These are phyloP conservation scores for Drosophila ohnishii DNA, from an alignment of 1,140 invertebrate species.

Conservation along the genomic window DNA sequence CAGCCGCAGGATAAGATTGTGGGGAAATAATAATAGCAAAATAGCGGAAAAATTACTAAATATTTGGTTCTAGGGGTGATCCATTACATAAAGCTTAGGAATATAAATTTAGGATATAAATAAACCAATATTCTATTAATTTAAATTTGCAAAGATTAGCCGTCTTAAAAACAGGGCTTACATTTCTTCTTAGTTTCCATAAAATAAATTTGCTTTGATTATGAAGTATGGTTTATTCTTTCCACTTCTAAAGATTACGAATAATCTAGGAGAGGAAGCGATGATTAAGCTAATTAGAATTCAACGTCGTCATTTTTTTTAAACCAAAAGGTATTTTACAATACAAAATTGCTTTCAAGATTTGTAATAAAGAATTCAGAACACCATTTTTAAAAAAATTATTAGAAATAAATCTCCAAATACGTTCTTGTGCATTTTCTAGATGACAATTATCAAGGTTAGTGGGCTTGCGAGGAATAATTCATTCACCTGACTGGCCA, in stretches of 20 bases:
- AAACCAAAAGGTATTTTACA: background rate
- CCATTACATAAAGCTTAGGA: background rate
- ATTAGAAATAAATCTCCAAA: background rate
- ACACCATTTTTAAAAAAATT: background rate
- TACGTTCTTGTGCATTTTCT: background rate
- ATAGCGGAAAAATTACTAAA: background rate
- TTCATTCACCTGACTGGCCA: conserved; percentile 49
- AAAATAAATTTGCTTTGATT: too few species aligned
- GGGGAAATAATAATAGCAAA: background rate
- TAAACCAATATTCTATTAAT: too few species aligned
- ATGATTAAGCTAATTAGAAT: too few species aligned
- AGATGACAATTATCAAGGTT: conserved; percentile 4
- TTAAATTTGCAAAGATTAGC: too few species aligned
- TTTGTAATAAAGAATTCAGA: background rate
- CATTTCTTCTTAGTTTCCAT: too few species aligned
- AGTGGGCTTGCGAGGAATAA: conserved; percentile 6
- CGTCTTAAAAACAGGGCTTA: too few species aligned
- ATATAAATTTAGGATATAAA: too few species aligned
- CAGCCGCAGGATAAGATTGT: conserved; percentile 48
- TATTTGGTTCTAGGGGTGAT: background rate
- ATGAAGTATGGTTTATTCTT: too few species aligned
- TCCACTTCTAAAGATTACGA: too few species aligned
- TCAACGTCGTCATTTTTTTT: too few species aligned
- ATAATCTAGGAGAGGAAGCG: too few species aligned
- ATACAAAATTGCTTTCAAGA: background rate